Base-by-base conservation (phyloP, 2,888 invertebrate species). In the Penaeus monodon region DNA sequence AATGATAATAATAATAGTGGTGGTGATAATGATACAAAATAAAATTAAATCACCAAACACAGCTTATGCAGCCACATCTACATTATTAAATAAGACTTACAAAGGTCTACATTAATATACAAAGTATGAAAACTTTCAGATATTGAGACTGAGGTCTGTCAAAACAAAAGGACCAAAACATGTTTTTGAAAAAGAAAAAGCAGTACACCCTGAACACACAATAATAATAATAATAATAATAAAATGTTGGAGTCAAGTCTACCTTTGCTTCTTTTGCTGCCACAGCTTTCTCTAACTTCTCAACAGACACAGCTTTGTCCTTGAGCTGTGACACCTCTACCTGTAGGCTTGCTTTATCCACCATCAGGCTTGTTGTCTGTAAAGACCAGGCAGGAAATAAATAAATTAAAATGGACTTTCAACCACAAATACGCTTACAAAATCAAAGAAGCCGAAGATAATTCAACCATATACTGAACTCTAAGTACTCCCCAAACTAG, bases 361-460 rank as follows among this genome's bases (percentile, higher is more conserved):
- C 77, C 81, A 86, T 64, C 66, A 86, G 29, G 49, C 68, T 81
- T 17, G 66, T 86, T 24, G 81, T 77, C 85, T 86, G 73, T 2
- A n/a, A 29, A 8, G 65, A 12, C 3, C n/a, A 64, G 22, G 63
- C 44, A 64, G 65, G 33, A 24, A 24, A 33, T 27, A 29, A 38
- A 27, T 17, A 22, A 14, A 57, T 24, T 76, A 57, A 57, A 57
- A 57, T 57, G 17, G 57, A 33, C 33, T 24, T 22, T 38, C 24
- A 74, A 74, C 29, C 27, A 2, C 38, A 33, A 22, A 8, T 22
- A 73, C 10, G 1, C 7, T n/a, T 64, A 80, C 63, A 65, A 64
- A 20, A 80, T n/a, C 22, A 38, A 22, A 74, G 20, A 74, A 29
- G 33, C 27, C 14, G 14, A 70, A n/a, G 24, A 70, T 10, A 70